phyloP scores from a whole-genome alignment of 2,113 vertebrate species.

The Psittacula cyanocephala region DNA sequence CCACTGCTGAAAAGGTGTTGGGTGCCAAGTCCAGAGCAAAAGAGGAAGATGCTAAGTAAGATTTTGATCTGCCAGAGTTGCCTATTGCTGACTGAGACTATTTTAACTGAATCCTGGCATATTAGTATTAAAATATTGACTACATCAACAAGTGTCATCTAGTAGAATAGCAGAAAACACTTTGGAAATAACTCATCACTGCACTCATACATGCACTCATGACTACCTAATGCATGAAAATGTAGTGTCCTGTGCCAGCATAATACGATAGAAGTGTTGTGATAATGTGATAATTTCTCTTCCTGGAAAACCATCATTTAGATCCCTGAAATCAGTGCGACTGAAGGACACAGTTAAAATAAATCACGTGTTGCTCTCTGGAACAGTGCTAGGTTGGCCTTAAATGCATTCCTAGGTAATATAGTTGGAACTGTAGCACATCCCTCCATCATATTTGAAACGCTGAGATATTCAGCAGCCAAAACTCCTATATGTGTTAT shows the following conservation, averaged over 20 bases:
- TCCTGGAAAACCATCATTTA: neutral
- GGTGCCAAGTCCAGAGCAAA: neutral
- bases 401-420: fast-evolving
- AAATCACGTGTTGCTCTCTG: neutral
- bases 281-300: neutral
- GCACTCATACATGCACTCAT: neutral
- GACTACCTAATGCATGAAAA: neutral
- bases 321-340: neutral
- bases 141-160: neutral
- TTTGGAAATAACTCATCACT: neutral
- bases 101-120: neutral
- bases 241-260: neutral
- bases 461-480: neutral
- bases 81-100: neutral
- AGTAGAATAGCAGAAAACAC: neutral
- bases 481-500: neutral
- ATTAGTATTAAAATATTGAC: neutral
- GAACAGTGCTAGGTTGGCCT: neutral
- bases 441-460: neutral
- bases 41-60: neutral
- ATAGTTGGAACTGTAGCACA: neutral
- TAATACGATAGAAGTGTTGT: neutral
- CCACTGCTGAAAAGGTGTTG: neutral
- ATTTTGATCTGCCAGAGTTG: neutral
- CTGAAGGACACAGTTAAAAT: neutral